These are phyloP conservation scores for Solen grandis DNA, from an alignment of 1,140 invertebrate species.

Conservation along the genomic window DNA sequence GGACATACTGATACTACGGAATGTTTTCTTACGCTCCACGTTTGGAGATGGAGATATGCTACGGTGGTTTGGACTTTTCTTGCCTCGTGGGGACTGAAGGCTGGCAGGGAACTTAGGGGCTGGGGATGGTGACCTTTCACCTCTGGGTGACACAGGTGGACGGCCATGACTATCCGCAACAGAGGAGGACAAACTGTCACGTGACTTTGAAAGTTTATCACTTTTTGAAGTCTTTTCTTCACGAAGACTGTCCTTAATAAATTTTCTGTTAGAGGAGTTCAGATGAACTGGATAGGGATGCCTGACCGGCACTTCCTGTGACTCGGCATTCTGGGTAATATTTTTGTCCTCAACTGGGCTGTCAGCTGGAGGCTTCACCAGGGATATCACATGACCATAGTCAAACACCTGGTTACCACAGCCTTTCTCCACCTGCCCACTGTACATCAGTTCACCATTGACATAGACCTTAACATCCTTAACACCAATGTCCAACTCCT, in stretches of 20 bases:
- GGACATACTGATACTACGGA: conserved; percentile 63
- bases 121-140: conserved; percentile 48
- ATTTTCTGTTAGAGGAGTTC: background rate
- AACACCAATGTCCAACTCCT: conserved; percentile 78
- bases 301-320: background rate
- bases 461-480: conserved; percentile 74
- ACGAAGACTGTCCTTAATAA: background rate
- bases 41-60: conserved; percentile 42
- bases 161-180: conserved; percentile 31
- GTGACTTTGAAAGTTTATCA: conserved; percentile 1
- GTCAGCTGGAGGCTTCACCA: conserved; percentile 32
- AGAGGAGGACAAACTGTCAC: conserved; percentile 29
- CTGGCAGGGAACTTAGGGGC: conserved; percentile 23
- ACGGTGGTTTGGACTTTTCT: background rate
- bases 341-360: conserved; percentile 7
- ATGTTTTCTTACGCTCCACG: conserved; percentile 59
- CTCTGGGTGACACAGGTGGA: conserved; percentile 52
- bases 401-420: conserved; percentile 81
- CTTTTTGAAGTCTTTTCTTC: background rate
- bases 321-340: conserved; percentile 23
- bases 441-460: conserved; percentile 73
- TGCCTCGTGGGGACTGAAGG: conserved; percentile 32
- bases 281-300: background rate
- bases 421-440: conserved; percentile 79
- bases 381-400: conserved; percentile 74